Evolutionary conservation across 2,888 invertebrate genomes (phyloP), one percentile per base, ranked within the genome.

Genomic region (Netelia fuscicornis): DNA sequence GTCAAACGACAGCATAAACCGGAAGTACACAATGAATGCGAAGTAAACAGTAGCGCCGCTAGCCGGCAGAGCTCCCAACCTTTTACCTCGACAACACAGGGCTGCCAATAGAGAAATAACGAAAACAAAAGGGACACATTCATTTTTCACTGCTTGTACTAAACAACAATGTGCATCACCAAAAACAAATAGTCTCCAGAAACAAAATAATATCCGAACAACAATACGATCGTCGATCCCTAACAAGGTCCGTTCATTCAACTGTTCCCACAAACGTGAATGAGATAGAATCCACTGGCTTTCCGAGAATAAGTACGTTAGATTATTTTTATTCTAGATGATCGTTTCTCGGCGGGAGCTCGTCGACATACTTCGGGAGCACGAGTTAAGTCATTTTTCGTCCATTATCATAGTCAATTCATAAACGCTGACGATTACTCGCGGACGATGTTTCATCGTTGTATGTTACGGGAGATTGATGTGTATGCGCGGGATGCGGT

Each of bases 71-170:
- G 74, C 62, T 25, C 17, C 23, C 20, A 75, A 84, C 54, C 79
- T 84, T 79, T 64, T 86, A 88, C 86, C 90, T 87, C 88, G 89
- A 86, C 84, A 88, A 90, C 87, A 90, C 89, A 89, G 86, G 74
- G 17, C 23, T 71, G 77, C 88, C 90, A 90, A 90, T 86, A 30
- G 58, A 23, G 54, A 13, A 17, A 70, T n/a, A 65, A 71, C 20
- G 6, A 42, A 20, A 72, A 80, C 71, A 52, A 44, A 70, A 74
- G 6, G 42, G 30, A 10, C 72, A 71, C 60, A 25, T 78, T 81
- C 42, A 58, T 64, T 76, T 65, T 68, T 56, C n/a, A 56, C n/a
- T 17, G 56, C 13, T 56, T 56, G 56, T 56, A 56, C 56, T 2
- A n/a, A 56, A 56, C 6, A 56, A 48, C 48, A 48, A 48, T 37